Percentiles rank a stretch among this genome's conserved stretches.
Evolutionary conservation across 35 echinoderm and acorn worm genomes (phyloP).

Genomic region (Apostichopus parvimensis): DNA sequence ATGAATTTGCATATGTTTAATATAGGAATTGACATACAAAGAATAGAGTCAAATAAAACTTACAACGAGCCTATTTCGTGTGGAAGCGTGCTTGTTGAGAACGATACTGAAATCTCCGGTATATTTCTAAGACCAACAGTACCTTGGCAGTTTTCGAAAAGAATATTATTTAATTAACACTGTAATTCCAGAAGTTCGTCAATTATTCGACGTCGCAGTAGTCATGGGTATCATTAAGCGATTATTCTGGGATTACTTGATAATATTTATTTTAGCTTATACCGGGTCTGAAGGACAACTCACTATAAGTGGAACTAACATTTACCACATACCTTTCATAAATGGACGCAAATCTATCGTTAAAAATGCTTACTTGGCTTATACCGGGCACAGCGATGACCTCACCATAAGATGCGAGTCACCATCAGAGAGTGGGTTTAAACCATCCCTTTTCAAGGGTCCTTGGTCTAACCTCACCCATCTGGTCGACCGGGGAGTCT

Average conservation of each 20-base stretch:
- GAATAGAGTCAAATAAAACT: no score
- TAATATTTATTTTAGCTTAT: not conserved
- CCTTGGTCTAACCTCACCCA: slow-evolving; percentile 3
- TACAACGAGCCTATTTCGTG: no score
- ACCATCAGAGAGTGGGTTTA: no score
- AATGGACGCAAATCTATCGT: not conserved
- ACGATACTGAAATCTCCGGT: no score
- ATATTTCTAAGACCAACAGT: no score
- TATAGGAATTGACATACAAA: no score
- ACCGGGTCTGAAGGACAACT: not conserved
- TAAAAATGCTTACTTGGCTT: not conserved
- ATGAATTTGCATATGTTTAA: no score
- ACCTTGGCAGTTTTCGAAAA: no score
- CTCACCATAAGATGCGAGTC: not conserved
- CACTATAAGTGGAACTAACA: not conserved
- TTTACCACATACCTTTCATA: not conserved
- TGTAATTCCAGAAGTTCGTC: no score
- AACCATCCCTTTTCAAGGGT: slow-evolving; percentile 11
- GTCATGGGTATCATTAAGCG: not conserved
- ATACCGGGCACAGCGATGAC: not conserved
- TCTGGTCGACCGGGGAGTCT: not conserved
- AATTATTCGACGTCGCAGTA: no score
- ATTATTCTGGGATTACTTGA: not conserved
- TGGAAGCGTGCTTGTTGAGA: no score
- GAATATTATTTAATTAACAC: no score